A percentile compares a stretch with the other conserved stretches of the same genome.
These are phyloP conservation scores for Clusia tigrina DNA, from an alignment of 2,888 invertebrate genomes.

Conservation along the genomic window DNA sequence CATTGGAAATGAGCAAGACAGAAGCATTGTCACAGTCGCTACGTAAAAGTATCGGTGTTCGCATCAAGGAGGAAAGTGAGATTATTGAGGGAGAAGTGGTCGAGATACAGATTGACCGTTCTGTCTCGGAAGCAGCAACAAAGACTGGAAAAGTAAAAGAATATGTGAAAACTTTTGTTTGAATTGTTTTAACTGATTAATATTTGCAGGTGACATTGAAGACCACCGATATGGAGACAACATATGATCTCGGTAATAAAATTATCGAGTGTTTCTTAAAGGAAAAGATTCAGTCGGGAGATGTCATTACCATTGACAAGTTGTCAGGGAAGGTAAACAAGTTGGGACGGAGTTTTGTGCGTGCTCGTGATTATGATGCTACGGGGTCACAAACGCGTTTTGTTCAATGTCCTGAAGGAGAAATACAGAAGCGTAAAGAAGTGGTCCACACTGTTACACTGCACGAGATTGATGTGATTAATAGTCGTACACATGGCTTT, in stretches of 20 bases:
- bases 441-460: constrained; percentile 97
- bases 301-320: constrained; percentile 98
- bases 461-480: constrained; percentile 99
- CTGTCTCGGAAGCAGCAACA: constrained; percentile 84
- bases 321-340: constrained; percentile 94
- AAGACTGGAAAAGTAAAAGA: constrained; percentile 79
- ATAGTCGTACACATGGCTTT: constrained; percentile 97
- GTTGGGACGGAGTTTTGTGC: constrained; percentile 92
- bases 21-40: constrained; percentile 97
- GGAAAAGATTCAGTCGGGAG: constrained; percentile 94
- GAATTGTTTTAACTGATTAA: too few species aligned
- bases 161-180: too few species aligned
- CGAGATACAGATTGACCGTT: constrained; percentile 94
- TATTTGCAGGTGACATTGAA: constrained; percentile 86
- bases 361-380: constrained; percentile 97
- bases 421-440: constrained; percentile 96
- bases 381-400: constrained; percentile 88
- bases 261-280: constrained; percentile 97
- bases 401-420: constrained; percentile 98
- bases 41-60: constrained; percentile 95
- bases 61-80: constrained; percentile 97
- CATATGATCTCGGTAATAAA: constrained; percentile 97
- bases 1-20: constrained; percentile 98
- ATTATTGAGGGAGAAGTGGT: constrained; percentile 99
- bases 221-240: constrained; percentile 99